Evolutionary conservation across 2,888 invertebrate species (phyloP), one percentile per base, ranked within the genome.

Genomic region (Dynastes grantii): DNA sequence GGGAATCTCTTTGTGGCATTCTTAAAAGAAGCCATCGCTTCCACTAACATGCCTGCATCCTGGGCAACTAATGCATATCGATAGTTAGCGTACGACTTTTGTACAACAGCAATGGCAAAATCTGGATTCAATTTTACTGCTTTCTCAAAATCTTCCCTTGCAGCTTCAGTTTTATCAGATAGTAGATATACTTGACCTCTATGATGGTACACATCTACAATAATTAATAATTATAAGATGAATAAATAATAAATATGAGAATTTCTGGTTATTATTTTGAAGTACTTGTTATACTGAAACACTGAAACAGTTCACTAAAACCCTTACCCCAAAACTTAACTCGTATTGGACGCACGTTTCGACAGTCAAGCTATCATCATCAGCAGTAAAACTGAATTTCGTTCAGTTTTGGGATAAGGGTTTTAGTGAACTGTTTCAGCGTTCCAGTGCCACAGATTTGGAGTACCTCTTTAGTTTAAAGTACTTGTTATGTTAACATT

Each of bases 1-100:
- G 97, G 96, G 88, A 96, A 97, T 85, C 93, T 93, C 77, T 94
- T 92, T 40, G 96, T 90, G 22, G 95, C 93, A 80, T 92, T 90
- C 85, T 95, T 92, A 88, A 98, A 97, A 81, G 93, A 92, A 80
- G 91, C 89, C 87, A 95, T 91, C 0, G 94, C 94, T 84, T 92
- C 90, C 84, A 92, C 90, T 73, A 95, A 87, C 65, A 92, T 90
- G 81, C 90, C 90, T 79, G 92, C 89, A 87, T 88, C 85, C 81
- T 87, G 86, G 0, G 82, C 81, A 78, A 87, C 84, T 82, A 88
- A 82, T 0, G 88, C 88, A 78, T 86, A 85, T 78, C 88, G 92
- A 87, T 97, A 97, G 87, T 96, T 95, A 51, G 95, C 94, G 89
- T 97, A 98, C 86, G 96, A 95, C 88, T 96, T 97, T 88, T 98